Conservation (phyloP, 2,888 invertebrate species). For the Polyploca ridens region DNA sequence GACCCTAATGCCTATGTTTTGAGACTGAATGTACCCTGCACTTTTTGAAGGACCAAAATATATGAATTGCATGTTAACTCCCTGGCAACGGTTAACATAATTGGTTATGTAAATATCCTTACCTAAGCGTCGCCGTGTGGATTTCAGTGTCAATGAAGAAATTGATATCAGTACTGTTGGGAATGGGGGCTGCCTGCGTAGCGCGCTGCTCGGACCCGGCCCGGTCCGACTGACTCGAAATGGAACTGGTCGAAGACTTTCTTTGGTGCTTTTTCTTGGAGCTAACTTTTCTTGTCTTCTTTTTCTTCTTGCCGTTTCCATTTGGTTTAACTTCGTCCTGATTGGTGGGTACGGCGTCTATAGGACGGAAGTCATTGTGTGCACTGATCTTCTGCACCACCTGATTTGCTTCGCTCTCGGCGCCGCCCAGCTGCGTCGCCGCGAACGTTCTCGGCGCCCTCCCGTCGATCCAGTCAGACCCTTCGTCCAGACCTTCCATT, state of each 20-base stretch:
- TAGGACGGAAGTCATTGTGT: slow-evolving; percentile 86
- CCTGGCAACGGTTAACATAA: background rate
- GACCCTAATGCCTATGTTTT: background rate
- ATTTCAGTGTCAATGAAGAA: slow-evolving; percentile 98
- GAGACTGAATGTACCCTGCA: background rate
- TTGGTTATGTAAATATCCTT: slow-evolving; percentile 40
- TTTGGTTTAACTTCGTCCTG: slow-evolving; percentile 81
- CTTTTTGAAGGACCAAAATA: background rate
- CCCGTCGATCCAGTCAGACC: slow-evolving; percentile 79
- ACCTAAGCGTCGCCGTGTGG: slow-evolving; percentile 86
- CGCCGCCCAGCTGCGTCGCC: slow-evolving; percentile 80
- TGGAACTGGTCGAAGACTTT: slow-evolving; percentile 86
- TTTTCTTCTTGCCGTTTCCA: slow-evolving; percentile 88
- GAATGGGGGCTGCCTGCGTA: slow-evolving; percentile 63
- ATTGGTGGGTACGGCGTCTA: slow-evolving; percentile 65
- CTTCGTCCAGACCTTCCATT: slow-evolving; percentile 86
- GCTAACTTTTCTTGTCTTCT: slow-evolving; percentile 90
- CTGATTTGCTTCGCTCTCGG: slow-evolving; percentile 78
- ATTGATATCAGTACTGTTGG: slow-evolving; percentile 76
- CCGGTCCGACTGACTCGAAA: slow-evolving; percentile 81
- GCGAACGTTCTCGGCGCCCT: slow-evolving; percentile 81
- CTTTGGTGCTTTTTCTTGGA: slow-evolving; percentile 93
- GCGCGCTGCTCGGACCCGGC: slow-evolving; percentile 75
- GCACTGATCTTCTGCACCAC: slow-evolving; percentile 86
- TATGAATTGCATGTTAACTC: background rate